A percentile compares a stretch with the other conserved stretches of the same genome.
Conservation (phyloP, 2,797 vertebrate species). For the Okamejei kenojei region DNA sequence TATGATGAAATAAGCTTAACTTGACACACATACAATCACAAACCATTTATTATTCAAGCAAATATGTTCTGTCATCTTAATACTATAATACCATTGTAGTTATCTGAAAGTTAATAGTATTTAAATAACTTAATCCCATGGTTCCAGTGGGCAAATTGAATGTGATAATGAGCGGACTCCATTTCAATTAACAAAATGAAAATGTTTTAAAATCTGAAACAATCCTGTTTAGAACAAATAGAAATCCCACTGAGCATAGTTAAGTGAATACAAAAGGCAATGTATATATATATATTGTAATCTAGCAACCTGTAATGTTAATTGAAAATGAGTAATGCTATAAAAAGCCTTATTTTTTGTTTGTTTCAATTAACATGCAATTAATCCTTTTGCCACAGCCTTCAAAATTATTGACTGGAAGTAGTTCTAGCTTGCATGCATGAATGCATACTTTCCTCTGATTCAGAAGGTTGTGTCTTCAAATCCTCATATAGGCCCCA, state of each 20-base stretch:
- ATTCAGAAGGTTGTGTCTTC: neutral
- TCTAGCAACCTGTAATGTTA: neutral
- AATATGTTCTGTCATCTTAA: neutral
- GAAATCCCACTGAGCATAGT: neutral
- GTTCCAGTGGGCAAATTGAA: neutral
- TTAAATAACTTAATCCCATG: constrained; percentile 1
- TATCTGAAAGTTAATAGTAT: neutral
- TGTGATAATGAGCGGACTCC: neutral
- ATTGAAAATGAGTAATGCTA: neutral
- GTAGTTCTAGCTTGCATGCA: neutral
- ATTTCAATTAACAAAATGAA: constrained; percentile 30
- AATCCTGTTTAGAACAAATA: constrained; percentile 15
- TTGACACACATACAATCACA: neutral
- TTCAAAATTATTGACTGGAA: constrained; percentile 5
- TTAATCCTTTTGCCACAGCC: constrained; percentile 11
- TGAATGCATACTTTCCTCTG: neutral
- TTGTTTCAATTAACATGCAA: neutral
- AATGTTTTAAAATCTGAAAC: constrained; percentile 5
- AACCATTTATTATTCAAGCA: neutral
- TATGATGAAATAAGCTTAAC: neutral
- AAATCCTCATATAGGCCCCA: neutral
- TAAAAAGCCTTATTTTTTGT: constrained; percentile 23
- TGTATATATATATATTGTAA: neutral
- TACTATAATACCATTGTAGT: neutral
- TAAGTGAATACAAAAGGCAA: neutral